phyloP scores from a whole-genome alignment of 2,888 invertebrate species.

The Limnephilus marmoratus region DNA sequence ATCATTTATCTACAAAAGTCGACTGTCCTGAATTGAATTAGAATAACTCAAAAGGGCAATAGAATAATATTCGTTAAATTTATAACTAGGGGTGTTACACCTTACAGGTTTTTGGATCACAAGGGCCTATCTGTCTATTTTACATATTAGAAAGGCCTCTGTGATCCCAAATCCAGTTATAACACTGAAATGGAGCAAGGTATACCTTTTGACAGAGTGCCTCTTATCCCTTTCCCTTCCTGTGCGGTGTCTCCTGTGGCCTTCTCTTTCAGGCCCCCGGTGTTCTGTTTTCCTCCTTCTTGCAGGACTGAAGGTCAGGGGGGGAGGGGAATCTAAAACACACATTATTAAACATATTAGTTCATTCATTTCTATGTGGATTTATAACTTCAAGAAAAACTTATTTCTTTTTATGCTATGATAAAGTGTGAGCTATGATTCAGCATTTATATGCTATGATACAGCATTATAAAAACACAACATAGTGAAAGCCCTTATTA shows the following conservation, averaged over 20 bases:
- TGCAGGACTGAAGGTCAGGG: slow-evolving; percentile 68
- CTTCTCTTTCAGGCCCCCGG: slow-evolving; percentile 53
- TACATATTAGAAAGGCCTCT: background rate
- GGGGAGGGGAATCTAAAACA: slow-evolving; percentile 72
- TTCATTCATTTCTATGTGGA: background rate
- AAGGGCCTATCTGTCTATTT: background rate
- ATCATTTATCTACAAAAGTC: too few relatives aligned
- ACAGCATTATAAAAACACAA: too few relatives aligned
- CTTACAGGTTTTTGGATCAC: background rate
- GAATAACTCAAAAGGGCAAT: background rate
- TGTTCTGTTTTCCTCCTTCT: slow-evolving; percentile 57
- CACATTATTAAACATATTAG: background rate
- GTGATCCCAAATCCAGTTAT: background rate
- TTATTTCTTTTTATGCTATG: too few relatives aligned
- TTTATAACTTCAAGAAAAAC: background rate
- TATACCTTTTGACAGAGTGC: slow-evolving; percentile 53
- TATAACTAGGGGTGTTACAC: background rate
- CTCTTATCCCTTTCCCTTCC: slow-evolving; percentile 48
- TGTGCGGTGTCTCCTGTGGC: slow-evolving; percentile 57
- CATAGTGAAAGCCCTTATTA: too few relatives aligned
- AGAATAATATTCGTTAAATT: too few relatives aligned
- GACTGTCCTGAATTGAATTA: background rate
- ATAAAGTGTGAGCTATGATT: too few relatives aligned
- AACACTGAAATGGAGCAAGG: background rate
- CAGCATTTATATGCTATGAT: too few relatives aligned